Evolutionary conservation across 2,888 invertebrate species (phyloP).

Genomic region (Meganola albula): DNA sequence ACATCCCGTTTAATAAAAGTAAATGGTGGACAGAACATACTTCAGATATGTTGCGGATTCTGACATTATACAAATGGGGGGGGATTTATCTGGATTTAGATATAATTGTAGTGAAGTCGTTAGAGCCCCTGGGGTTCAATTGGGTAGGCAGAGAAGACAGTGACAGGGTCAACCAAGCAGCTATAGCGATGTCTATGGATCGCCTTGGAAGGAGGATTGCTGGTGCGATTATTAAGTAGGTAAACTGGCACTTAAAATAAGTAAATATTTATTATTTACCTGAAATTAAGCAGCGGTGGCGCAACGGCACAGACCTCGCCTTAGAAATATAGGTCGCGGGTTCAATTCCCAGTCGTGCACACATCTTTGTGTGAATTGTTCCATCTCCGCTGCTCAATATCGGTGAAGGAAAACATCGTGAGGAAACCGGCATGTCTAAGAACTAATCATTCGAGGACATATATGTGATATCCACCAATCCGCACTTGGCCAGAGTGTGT

Average conservation of each 20-base stretch:
- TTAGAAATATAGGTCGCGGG: background rate
- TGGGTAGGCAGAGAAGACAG: constrained; percentile 77
- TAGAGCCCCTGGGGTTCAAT: constrained; percentile 74
- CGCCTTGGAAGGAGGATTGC: constrained; percentile 29
- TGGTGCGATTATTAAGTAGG: constrained; percentile 17
- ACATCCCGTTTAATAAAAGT: constrained; percentile 67
- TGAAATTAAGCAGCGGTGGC: too few relatives aligned
- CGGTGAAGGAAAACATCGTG: too few relatives aligned
- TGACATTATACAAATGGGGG: constrained; percentile 85
- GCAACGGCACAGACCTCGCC: background rate
- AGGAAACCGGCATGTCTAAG: too few relatives aligned
- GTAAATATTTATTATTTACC: background rate
- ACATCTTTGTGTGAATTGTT: too few relatives aligned
- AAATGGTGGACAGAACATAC: constrained; percentile 71
- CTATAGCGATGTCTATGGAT: constrained; percentile 76
- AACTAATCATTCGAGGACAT: too few relatives aligned
- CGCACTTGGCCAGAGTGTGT: too few relatives aligned
- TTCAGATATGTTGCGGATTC: constrained; percentile 80
- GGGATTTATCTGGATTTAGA: constrained; percentile 88
- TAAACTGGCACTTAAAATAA: background rate
- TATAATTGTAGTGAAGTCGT: constrained; percentile 80
- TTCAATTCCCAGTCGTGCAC: background rate
- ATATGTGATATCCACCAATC: too few relatives aligned
- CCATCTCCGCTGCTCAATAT: too few relatives aligned
- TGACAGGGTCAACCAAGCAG: constrained; percentile 80